Evolutionary conservation across 2,888 invertebrate genomes (phyloP), one percentile per base, ranked within the genome.

Genomic region (Heliothis peltigera): DNA sequence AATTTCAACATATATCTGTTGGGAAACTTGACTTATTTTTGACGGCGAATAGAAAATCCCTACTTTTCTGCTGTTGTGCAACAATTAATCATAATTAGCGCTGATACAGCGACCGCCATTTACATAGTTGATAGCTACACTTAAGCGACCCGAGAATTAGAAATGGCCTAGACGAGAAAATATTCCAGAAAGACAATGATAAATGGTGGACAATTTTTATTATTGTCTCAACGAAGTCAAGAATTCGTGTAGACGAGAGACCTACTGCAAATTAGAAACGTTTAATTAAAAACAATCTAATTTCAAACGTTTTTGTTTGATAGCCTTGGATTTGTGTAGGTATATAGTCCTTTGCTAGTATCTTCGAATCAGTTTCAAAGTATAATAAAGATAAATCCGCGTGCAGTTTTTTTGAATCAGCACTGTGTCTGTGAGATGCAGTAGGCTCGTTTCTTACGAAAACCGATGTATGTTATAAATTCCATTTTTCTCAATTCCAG

Each of bases 401-500:
- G 10, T 28, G 10, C 10, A 32, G 12, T 8, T 32, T 32, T 3
- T 12, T 12, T 12, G 10, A 28, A 10, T 12, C 12, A 32, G 32
- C 3, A 10, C 25, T 25, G 25, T 25, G 12, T 28, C 10, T 28
- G 2, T 28, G 10, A 28, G 28, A 28, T 8, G 10, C 28, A 28
- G 1, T 10, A 28, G 3, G 1, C 10, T 1, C 28, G 1, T 10
- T 28, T 28, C 10, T 15, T 7, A 7, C 10, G 7, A 32, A 35
- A 35, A 35, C 35, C 12, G 32, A 32, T 32, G 25, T 10, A 39
- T 39, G 15, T 39, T 39, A 18, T 28, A 0, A 4, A 2, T 15
- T 2, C 7, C 0, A 15, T 43, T 49, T 67, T 53, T 39, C 44
- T 44, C 19, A 25, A 19, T 89, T 92, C 44, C 90, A 96, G 96